These are phyloP conservation scores for Apis cerana DNA, from an alignment of 1,140 invertebrate genomes.

Conservation along the genomic window DNA sequence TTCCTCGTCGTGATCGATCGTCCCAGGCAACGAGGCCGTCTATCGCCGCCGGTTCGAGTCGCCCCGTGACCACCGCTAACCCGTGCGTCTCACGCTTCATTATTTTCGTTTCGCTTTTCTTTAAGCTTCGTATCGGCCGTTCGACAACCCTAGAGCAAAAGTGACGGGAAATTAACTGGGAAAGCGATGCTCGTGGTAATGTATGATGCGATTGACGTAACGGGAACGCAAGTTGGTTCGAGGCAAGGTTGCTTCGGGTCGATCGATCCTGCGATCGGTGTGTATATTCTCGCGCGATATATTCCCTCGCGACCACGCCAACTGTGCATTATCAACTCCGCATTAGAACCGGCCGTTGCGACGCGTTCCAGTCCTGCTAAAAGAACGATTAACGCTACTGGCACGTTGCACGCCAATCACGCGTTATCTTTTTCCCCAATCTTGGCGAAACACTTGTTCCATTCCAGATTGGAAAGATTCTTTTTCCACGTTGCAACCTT, in stretches of 20 bases:
- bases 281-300: conserved; percentile 11
- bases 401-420: not conserved
- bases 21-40: not conserved
- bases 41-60: not conserved
- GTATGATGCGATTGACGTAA: conserved; percentile 71
- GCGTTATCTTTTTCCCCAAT: not conserved
- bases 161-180: conserved; percentile 64
- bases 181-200: conserved; percentile 59
- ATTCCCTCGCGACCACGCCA: conserved; percentile 28
- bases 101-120: no score
- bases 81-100: no score
- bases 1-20: conserved; percentile 9
- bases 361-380: not conserved
- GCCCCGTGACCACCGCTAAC: not conserved
- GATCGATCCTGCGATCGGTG: conserved; percentile 51
- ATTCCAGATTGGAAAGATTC: not conserved
- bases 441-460: not conserved
- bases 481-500: conserved; percentile 35
- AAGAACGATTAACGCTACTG: not conserved
- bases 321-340: not conserved
- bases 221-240: conserved; percentile 51
- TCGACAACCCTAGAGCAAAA: no score
- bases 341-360: not conserved
- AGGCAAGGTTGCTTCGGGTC: not conserved
- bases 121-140: no score